Percentiles rank a stretch among this genome's conserved stretches.
These are phyloP conservation scores for Aphelenchoides besseyi DNA, from an alignment of 1,140 invertebrate species.

Conservation along the genomic window DNA sequence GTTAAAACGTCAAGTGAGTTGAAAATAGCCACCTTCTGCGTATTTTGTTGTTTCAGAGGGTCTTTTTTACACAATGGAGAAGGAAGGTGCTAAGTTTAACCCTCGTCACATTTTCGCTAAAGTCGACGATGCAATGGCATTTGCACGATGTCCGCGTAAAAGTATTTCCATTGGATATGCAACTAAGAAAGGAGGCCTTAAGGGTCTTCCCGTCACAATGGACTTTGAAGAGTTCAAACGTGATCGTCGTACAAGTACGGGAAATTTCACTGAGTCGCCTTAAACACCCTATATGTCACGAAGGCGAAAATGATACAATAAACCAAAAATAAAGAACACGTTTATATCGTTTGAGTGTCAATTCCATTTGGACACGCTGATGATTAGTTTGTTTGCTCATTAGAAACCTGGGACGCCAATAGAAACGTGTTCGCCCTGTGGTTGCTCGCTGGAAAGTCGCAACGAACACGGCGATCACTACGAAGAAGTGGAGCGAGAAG, in stretches of 20 bases:
- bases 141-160: neutral
- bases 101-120: neutral
- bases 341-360: no score
- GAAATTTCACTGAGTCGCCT: no score
- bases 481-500: no score
- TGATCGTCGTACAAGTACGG: neutral
- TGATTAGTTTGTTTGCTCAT: no score
- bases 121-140: conserved; percentile 12
- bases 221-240: conserved; percentile 2
- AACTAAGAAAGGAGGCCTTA: neutral
- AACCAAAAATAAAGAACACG: no score
- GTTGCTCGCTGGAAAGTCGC: no score
- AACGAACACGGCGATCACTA: no score
- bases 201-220: neutral
- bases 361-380: no score
- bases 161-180: neutral
- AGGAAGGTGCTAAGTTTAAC: conserved; percentile 12
- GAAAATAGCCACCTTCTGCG: neutral
- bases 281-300: no score
- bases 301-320: no score
- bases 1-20: neutral
- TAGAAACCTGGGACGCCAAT: no score
- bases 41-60: neutral
- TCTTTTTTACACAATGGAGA: neutral
- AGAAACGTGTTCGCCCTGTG: no score